phyloP scores from a whole-genome alignment of 1,140 invertebrate genomes.

The Microplitis demolitor region DNA sequence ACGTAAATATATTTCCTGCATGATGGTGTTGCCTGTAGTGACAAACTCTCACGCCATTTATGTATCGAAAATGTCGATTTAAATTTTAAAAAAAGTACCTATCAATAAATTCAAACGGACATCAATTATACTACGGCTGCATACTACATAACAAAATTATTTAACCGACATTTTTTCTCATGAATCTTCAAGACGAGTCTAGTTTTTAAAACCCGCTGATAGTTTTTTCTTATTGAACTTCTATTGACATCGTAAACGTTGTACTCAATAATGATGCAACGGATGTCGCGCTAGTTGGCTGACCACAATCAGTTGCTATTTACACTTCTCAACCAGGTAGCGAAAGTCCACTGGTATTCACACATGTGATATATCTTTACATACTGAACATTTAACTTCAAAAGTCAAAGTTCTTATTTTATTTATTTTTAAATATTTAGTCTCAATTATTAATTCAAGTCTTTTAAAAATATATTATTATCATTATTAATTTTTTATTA shows the following conservation, averaged over 20 bases:
- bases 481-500: too few species aligned
- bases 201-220: too few species aligned
- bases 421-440: too few species aligned
- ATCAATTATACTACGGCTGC: background rate
- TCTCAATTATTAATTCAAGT: too few species aligned
- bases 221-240: background rate
- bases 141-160: too few species aligned
- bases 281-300: constrained; percentile 23
- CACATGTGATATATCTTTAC: background rate
- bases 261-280: constrained; percentile 20
- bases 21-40: constrained; percentile 2
- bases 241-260: background rate
- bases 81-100: background rate
- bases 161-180: too few species aligned
- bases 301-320: constrained; percentile 21
- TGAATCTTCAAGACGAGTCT: too few species aligned
- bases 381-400: background rate
- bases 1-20: background rate
- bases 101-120: background rate
- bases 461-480: too few species aligned
- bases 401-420: background rate
- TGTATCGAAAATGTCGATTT: background rate
- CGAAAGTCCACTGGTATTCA: constrained; percentile 14
- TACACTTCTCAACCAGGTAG: constrained; percentile 21
- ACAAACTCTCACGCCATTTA: constrained; percentile 18